Conservation (phyloP, 2,888 invertebrate species). For the Piscicola geometra region DNA sequence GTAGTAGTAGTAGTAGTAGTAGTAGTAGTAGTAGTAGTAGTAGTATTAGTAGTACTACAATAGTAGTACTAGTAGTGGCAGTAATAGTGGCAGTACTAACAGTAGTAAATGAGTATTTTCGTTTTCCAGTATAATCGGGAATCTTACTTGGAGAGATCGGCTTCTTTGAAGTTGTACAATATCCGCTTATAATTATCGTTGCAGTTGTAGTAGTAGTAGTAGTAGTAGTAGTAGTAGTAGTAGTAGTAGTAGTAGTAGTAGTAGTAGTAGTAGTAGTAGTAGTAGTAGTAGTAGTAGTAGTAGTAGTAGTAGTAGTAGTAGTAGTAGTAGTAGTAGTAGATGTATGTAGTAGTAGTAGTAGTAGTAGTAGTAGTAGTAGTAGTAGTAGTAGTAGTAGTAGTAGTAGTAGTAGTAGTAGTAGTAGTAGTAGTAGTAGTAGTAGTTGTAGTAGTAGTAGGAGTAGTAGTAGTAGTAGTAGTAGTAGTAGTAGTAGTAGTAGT, state of each 20-base stretch:
- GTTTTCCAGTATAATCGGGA: too few relatives aligned
- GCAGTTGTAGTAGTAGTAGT: slow-evolving; percentile 27
- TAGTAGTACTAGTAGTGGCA: slow-evolving; percentile 22
- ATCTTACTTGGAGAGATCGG: too few relatives aligned
- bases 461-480: slow-evolving; percentile 26
- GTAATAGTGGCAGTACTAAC: slow-evolving; percentile 18
- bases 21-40: slow-evolving; percentile 29
- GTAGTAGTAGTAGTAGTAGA: slow-evolving; percentile 15
- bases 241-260: slow-evolving; percentile 29
- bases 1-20: slow-evolving; percentile 29
- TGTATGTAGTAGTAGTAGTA: slow-evolving; percentile 16
- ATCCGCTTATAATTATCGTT: not conserved
- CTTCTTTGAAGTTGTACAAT: too few relatives aligned
- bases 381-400: slow-evolving; percentile 15
- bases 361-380: slow-evolving; percentile 16
- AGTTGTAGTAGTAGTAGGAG: slow-evolving; percentile 16
- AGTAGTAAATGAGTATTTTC: not conserved
- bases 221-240: slow-evolving; percentile 8
- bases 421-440: slow-evolving; percentile 10
- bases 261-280: slow-evolving; percentile 18
- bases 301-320: slow-evolving; percentile 26
- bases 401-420: slow-evolving; percentile 13
- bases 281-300: slow-evolving; percentile 20
- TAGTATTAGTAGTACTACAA: slow-evolving; percentile 23
- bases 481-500: slow-evolving; percentile 27